Evolutionary conservation across 1,140 invertebrate species (phyloP).

Genomic region (Aphelenchoides fujianensis): DNA sequence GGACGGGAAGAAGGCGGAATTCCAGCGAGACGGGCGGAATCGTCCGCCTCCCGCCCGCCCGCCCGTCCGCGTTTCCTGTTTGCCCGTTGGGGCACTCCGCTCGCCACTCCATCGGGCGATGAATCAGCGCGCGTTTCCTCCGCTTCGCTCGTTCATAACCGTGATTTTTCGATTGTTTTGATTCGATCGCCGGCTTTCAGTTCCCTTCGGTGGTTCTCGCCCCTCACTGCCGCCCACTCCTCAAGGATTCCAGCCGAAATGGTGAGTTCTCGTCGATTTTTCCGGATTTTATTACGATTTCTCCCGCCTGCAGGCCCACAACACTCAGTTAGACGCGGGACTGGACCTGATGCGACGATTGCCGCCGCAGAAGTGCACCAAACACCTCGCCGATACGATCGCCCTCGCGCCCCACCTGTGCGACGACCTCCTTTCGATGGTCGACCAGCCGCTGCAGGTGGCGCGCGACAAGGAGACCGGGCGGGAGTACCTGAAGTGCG

Average conservation of each 20-base stretch:
- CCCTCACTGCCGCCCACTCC: too few relatives aligned
- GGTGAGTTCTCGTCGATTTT: background rate
- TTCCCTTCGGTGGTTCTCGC: too few relatives aligned
- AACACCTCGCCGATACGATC: constrained; percentile 93
- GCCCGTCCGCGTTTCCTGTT: too few relatives aligned
- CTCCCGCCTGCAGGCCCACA: background rate
- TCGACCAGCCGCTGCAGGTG: constrained; percentile 97
- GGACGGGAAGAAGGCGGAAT: too few relatives aligned
- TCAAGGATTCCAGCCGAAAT: background rate
- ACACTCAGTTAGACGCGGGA: constrained; percentile 89
- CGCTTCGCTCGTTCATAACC: background rate
- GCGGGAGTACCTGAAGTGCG: constrained; percentile 95
- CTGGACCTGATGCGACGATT: constrained; percentile 95
- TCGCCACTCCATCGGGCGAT: too few relatives aligned
- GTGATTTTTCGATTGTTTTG: background rate
- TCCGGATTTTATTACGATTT: too few relatives aligned
- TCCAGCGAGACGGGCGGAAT: too few relatives aligned
- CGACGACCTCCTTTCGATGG: constrained; percentile 79
- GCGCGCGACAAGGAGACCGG: constrained; percentile 79
- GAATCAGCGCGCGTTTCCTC: too few relatives aligned
- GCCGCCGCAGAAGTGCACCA: constrained; percentile 97
- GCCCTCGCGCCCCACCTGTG: constrained; percentile 90
- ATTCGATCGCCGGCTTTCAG: too few relatives aligned
- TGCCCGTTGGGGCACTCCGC: too few relatives aligned
- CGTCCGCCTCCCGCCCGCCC: too few relatives aligned